Conservation (phyloP, 2,888 invertebrate genomes). For the Nomada fabriciana region DNA sequence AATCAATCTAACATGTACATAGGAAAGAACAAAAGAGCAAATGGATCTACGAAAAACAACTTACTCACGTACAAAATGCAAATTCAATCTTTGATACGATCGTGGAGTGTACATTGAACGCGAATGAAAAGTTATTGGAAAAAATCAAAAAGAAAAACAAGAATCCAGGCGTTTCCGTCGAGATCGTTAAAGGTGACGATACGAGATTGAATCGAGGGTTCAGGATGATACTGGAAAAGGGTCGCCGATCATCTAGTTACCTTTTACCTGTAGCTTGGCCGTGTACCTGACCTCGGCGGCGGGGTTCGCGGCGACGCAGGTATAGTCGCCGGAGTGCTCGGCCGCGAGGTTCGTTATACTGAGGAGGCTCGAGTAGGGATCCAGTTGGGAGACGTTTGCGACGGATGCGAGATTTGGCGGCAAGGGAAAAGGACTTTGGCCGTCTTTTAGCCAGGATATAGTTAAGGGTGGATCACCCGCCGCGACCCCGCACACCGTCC, state of each 20-base stretch:
- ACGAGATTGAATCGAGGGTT: conserved; percentile 9
- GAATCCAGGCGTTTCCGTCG: conserved; percentile 16
- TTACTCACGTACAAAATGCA: neutral
- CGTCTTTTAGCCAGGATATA: conserved; percentile 94
- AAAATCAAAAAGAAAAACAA: neutral
- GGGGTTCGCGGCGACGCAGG: conserved; percentile 92
- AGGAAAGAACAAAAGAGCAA: neutral
- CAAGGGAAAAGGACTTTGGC: conserved; percentile 86
- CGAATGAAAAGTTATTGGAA: too few relatives aligned
- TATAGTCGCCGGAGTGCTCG: conserved; percentile 91
- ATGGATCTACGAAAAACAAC: neutral
- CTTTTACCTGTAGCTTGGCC: conserved; percentile 92
- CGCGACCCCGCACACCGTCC: conserved; percentile 92
- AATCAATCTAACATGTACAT: conserved; percentile 2
- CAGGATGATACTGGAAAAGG: conserved; percentile 68
- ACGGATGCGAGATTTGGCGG: conserved; percentile 87
- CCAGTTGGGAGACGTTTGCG: conserved; percentile 90
- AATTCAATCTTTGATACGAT: neutral
- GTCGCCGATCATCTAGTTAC: conserved; percentile 86
- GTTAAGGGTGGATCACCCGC: conserved; percentile 92
- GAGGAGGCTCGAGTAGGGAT: conserved; percentile 91
- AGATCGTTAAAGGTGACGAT: conserved; percentile 48
- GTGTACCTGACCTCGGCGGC: conserved; percentile 92
- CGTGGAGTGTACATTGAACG: neutral
- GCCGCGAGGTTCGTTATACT: conserved; percentile 91